Evolutionary conservation across 2,113 vertebrate species (phyloP), one percentile per base, ranked within the genome.

Genomic region (Etheostoma cragini): DNA sequence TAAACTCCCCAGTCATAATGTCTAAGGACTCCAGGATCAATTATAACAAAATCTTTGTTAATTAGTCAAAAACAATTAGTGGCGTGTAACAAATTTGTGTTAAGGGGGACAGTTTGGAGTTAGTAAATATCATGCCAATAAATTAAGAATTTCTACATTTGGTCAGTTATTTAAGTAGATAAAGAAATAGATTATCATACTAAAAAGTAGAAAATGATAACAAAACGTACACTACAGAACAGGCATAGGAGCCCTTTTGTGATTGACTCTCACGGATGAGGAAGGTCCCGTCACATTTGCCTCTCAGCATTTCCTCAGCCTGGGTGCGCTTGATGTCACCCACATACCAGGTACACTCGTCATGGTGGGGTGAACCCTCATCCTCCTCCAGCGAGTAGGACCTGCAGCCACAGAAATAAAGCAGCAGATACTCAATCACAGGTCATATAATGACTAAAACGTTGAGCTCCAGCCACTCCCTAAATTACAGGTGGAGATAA

Each of bases 251-350:
- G 89, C 98, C 98, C 79, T 96, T 95, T 86, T 99, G 93, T 21
- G 93, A 98, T 87, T 98, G 99, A 94, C 98, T 99, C 83, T 99
- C 98, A 57, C 98, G 96, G 83, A 99, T 97, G 26, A 99, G 97
- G 88, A 99, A 99, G 74, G 98, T 99, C 85, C 98, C 98, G 21
- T 99, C 97, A 38, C 96, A 94, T 78, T 98, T 98, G 88, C 97
- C 98, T 13, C 97, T 94, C 62, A 99, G 86, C 17, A 99, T 92
- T 58, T 96, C 98, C 87, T 99, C 98, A 0, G 98, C 98, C 90
- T 98, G 97, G 85, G 92, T 95, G 80, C 98, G 95, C 73, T 97
- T 98, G 92, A 99, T 98, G 91, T 97, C 98, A 5, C 98, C 97
- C 7, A 99, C 95, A 1, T 98, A 98, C 98, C 98, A 99, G 0